Percentiles rank a stretch among this genome's conserved stretches.
Evolutionary conservation across 2,888 invertebrate species (phyloP).

Genomic region (Ophion ellenae): DNA sequence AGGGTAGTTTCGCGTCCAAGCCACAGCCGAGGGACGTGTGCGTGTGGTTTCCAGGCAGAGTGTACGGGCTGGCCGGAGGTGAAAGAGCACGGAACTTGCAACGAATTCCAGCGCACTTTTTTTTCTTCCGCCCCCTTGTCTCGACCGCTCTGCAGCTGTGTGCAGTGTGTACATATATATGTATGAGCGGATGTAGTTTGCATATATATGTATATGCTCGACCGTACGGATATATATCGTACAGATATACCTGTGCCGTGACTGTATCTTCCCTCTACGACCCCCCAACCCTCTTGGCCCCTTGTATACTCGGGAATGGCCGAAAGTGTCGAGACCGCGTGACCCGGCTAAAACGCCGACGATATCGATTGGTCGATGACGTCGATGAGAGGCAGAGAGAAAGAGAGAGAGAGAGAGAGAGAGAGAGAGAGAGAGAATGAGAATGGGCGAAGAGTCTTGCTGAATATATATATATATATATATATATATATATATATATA

Average conservation of each 20-base stretch:
- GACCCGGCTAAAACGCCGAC: conserved; percentile 65
- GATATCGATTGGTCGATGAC: conserved; percentile 65
- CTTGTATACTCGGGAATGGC: conserved; percentile 48
- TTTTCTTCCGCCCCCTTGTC: background rate
- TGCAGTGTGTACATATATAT: too few species aligned
- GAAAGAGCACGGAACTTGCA: conserved; percentile 44
- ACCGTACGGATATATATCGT: conserved; percentile 28
- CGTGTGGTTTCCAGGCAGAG: conserved; percentile 9
- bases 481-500: background rate
- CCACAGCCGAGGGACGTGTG: too few species aligned
- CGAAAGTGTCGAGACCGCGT: conserved; percentile 67
- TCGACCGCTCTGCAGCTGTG: too few species aligned
- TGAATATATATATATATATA: background rate
- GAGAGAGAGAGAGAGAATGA: background rate
- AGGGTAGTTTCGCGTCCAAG: too few species aligned
- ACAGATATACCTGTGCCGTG: conserved; percentile 20
- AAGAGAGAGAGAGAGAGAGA: conserved; percentile 2
- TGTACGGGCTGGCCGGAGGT: background rate
- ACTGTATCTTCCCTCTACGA: conserved; percentile 5
- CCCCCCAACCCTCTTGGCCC: background rate
- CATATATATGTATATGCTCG: conserved; percentile 1
- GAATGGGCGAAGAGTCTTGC: background rate
- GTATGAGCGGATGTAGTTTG: background rate
- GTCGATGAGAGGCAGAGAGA: conserved; percentile 58
- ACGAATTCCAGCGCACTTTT: conserved; percentile 42